Percentiles rank a stretch among this genome's conserved stretches.
phyloP scores from a whole-genome alignment of 2,113 vertebrate genomes.

The Rhinoptilus africanus region DNA sequence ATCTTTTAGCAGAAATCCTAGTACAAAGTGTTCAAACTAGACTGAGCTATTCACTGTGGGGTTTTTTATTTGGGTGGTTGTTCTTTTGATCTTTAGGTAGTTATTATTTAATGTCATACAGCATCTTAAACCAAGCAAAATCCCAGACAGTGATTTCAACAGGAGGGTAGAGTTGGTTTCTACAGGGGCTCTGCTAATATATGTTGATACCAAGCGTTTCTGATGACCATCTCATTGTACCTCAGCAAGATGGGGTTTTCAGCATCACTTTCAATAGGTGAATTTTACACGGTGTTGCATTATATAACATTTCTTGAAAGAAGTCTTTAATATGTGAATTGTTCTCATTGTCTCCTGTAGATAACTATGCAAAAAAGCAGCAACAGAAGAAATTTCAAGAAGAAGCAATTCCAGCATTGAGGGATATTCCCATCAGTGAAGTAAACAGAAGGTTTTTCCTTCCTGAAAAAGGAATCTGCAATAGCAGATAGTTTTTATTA shows the following conservation, averaged over 20 bases:
- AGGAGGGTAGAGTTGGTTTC: neutral
- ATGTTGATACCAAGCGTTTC: neutral
- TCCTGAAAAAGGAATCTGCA: slow-evolving; percentile 6
- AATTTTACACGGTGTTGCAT: neutral
- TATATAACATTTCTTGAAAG: neutral
- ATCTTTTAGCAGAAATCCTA: neutral
- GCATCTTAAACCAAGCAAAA: neutral
- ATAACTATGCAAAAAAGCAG: slow-evolving; percentile 84
- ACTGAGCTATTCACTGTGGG: neutral
- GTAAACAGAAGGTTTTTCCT: slow-evolving; percentile 89
- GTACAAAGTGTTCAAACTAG: neutral
- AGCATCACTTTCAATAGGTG: neutral
- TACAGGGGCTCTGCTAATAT: neutral
- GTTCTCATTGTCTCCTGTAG: slow-evolving; percentile 66
- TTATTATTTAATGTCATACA: neutral
- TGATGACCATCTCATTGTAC: neutral
- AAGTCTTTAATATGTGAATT: neutral
- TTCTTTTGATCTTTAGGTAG: neutral
- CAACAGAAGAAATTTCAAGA: slow-evolving; percentile 70
- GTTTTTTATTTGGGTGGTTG: neutral
- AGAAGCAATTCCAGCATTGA: slow-evolving; percentile 82
- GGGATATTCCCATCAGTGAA: slow-evolving; percentile 88
- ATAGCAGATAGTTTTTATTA: neutral
- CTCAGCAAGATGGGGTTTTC: neutral
- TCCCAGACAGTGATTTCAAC: neutral